phyloP scores from a whole-genome alignment of 2,888 invertebrate species.

The Bombylius major region DNA sequence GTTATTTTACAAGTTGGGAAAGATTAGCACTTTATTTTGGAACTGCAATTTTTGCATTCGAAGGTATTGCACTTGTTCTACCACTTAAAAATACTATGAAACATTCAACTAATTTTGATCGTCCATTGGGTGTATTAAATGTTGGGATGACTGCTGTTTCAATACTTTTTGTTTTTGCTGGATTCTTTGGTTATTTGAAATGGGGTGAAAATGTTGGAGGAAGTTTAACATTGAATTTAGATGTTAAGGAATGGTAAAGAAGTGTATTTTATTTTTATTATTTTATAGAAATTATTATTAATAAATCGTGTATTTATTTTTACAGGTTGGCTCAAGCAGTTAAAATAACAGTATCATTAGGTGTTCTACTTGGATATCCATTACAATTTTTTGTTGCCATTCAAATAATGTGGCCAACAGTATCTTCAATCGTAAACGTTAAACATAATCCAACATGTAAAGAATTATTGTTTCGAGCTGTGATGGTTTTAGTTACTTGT shows the following conservation, averaged over 20 bases:
- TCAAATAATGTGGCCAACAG: constrained; percentile 71
- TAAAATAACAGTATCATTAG: constrained; percentile 69
- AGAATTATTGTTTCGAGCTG: constrained; percentile 58
- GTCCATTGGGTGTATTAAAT: constrained; percentile 73
- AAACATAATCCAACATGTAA: constrained; percentile 43
- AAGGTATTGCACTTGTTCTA: constrained; percentile 89
- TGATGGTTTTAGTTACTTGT: constrained; percentile 72
- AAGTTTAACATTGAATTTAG: constrained; percentile 80
- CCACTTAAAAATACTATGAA: constrained; percentile 90
- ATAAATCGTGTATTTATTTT: constrained; percentile 9
- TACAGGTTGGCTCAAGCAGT: constrained; percentile 68
- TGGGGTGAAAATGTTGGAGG: constrained; percentile 73
- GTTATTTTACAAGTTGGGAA: constrained; percentile 46
- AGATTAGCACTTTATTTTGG: constrained; percentile 84
- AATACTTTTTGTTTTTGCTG: constrained; percentile 63
- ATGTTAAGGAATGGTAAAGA: constrained; percentile 25
- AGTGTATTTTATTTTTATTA: background rate
- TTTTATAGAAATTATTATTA: background rate
- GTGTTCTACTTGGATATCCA: constrained; percentile 81
- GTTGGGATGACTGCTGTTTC: constrained; percentile 77
- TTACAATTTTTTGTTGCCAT: constrained; percentile 93
- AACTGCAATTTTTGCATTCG: constrained; percentile 91
- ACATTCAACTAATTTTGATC: constrained; percentile 62
- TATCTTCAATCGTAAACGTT: constrained; percentile 43
- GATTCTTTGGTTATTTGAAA: constrained; percentile 77